Evolutionary conservation across 2,888 invertebrate species (phyloP), one percentile per base, ranked within the genome.

Genomic region (Lithophane semibrunnea): DNA sequence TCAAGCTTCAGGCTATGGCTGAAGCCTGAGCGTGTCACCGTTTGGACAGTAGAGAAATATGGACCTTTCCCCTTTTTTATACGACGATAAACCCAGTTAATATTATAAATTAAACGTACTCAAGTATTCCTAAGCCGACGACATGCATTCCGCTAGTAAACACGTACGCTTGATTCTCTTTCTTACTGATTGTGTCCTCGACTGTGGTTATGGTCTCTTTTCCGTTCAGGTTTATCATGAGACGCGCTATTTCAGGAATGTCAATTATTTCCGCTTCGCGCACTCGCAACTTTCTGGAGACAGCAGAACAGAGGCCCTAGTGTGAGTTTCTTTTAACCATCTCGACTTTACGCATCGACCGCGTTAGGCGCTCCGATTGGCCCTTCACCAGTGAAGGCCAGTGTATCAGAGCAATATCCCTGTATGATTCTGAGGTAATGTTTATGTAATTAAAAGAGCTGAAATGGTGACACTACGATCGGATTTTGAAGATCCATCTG

Each of bases 231-330:
- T 90, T 91, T 44, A 92, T 88, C 58, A 96, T 82, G 0, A 96
- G 85, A 0, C 84, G 88, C 0, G 95, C 91, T 83, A 96, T 93
- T 75, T 92, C 89, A 0, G 96, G 96, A 44, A 96, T 89, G 60
- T 96, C 96, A 1, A 92, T 90, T 10, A 94, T 75, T 80, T 96
- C 96, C 0, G 94, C 95, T 85, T 88, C 87, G 0, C 96, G 93
- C 2, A 96, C 96, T n/a, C 96, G 89, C 24, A 96, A 68, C 79
- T 92, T 95, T 16, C 96, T 96, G 72, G n/a, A 1, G 18, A 4
- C 0, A 21, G 44, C 18, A 64, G 1, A n/a, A 13, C 84, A 90
- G n/a, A 29, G 29, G 29, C 29, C 29, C 29, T 29, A 29, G 29
- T 29, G 29, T 29, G 29, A 29, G 29, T 29, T 29, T 29, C 29